These are phyloP conservation scores for Poeciliopsis gracilis DNA, from an alignment of 2,797 vertebrate genomes.

Conservation along the genomic window DNA sequence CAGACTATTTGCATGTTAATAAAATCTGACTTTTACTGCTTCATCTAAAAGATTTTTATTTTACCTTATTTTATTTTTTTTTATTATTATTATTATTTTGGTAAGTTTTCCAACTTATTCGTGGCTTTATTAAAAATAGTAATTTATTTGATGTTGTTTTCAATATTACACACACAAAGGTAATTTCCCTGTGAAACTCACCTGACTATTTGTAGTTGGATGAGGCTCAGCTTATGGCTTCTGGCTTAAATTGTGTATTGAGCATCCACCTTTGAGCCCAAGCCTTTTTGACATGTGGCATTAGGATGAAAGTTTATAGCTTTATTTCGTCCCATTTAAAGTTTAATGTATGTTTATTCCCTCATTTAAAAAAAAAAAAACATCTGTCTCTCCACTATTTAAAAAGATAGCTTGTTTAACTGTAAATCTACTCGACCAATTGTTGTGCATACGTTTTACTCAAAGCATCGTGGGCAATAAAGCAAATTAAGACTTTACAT, in stretches of 20 bases:
- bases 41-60: neutral
- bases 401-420: neutral
- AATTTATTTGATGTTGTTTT: neutral
- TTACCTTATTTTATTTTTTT: neutral
- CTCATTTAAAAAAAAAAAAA: neutral
- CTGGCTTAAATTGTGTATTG: neutral
- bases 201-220: neutral
- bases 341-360: neutral
- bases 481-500: neutral
- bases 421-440: neutral
- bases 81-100: neutral
- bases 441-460: neutral
- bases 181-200: neutral
- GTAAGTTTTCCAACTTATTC: neutral
- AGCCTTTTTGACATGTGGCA: neutral
- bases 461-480: neutral
- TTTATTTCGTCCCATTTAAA: neutral
- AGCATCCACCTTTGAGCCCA: neutral
- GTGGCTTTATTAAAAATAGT: neutral
- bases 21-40: neutral
- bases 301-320: neutral
- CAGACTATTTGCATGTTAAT: neutral
- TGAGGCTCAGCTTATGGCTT: neutral
- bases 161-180: neutral
- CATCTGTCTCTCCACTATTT: neutral